Evolutionary conservation across 2,888 invertebrate genomes (phyloP), one percentile per base, ranked within the genome.

Genomic region (Cloeon dipterum): DNA sequence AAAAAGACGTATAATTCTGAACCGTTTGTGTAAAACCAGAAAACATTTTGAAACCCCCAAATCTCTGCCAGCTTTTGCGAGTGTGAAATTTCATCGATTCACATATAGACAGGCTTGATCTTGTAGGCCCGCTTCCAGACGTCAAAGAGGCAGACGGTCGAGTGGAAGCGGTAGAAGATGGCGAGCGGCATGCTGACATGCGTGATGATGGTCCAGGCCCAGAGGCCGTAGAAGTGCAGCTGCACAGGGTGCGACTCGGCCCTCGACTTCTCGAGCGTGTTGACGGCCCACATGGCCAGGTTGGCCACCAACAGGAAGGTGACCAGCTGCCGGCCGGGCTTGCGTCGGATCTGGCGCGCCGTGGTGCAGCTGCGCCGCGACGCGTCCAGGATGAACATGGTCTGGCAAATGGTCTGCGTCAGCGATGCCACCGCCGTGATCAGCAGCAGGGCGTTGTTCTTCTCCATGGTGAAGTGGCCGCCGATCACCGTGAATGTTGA

Each of bases 41-140:
- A n/a, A n/a, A n/a, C n/a, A n/a, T n/a, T n/a, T n/a, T n/a, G n/a
- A n/a, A n/a, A n/a, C n/a, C n/a, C n/a, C n/a, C n/a, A n/a, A n/a
- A n/a, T n/a, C n/a, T n/a, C n/a, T n/a, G n/a, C n/a, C n/a, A n/a
- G n/a, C n/a, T n/a, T n/a, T n/a, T n/a, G n/a, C n/a, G n/a, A n/a
- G n/a, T n/a, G n/a, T n/a, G n/a, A n/a, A n/a, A n/a, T n/a, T n/a
- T n/a, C n/a, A n/a, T n/a, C n/a, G 13, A 14, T 23, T 38, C 75
- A 79, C 77, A 81, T 79, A 51, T 77, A 78, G 50, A 78, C 72
- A 2, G 81, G 79, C 51, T 85, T 85, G 52, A 82, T 76, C 60
- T 91, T 91, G 56, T 91, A 93, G 5, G 89, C 86, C 46, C 81
- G 67, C 58, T 91, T 91, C 93, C 91, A 93, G 49, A 93, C 86